These are phyloP conservation scores for Cataglyphis livida DNA, from an alignment of 2,888 invertebrate genomes.

Conservation along the genomic window DNA sequence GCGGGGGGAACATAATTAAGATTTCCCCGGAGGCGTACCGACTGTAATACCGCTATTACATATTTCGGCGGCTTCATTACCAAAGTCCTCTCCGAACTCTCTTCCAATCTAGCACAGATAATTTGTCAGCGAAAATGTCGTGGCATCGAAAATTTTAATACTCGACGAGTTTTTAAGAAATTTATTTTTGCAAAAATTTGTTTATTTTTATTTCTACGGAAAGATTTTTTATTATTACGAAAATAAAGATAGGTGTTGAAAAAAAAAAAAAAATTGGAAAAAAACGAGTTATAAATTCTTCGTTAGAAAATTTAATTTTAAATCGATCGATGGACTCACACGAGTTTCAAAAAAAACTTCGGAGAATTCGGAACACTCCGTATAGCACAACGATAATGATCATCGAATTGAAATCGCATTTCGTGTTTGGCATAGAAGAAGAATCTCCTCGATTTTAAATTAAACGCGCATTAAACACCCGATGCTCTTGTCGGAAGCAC, in stretches of 20 bases:
- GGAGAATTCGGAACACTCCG: background rate
- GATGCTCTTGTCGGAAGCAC: background rate
- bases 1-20: constrained; percentile 25
- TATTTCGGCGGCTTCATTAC: background rate
- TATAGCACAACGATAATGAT: background rate
- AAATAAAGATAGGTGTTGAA: background rate
- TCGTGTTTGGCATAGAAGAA: background rate
- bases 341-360: background rate
- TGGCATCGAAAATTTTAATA: background rate
- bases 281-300: background rate
- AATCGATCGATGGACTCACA: background rate
- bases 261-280: background rate
- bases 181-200: background rate
- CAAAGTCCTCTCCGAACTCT: constrained; percentile 7
- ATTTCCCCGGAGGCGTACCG: constrained; percentile 11
- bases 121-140: background rate
- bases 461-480: constrained; percentile 16
- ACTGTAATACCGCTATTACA: background rate
- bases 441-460: constrained; percentile 1
- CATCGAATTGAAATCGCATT: background rate
- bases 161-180: background rate
- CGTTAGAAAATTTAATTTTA: background rate
- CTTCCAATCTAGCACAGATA: background rate
- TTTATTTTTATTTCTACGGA: background rate
- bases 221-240: background rate